A percentile compares a stretch with the other conserved stretches of the same genome.
Evolutionary conservation across 2,113 vertebrate genomes (phyloP).

Genomic region (Carlito syrichta): DNA sequence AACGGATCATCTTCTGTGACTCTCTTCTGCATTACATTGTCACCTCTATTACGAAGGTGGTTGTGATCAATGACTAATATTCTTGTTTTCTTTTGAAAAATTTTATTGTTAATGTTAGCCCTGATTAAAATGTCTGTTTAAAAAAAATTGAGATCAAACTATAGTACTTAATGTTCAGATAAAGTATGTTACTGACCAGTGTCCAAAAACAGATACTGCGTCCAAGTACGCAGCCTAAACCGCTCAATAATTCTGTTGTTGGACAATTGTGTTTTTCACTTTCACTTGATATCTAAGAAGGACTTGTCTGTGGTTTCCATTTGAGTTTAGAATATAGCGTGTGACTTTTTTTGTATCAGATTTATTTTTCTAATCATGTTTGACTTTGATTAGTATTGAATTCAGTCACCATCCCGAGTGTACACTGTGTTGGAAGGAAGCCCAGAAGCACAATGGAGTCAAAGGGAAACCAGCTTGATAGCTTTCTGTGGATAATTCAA

Average conservation of each 20-base stretch:
- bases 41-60: background rate
- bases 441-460: background rate
- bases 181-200: fast-evolving
- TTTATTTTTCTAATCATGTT: background rate
- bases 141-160: background rate
- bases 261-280: background rate
- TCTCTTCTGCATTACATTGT: fast-evolving
- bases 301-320: background rate
- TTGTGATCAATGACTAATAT: background rate
- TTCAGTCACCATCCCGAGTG: background rate
- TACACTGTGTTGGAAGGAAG: background rate
- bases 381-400: background rate
- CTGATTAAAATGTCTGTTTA: background rate
- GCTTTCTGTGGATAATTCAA: background rate
- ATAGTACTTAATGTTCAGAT: fast-evolving
- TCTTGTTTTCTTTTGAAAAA: background rate
- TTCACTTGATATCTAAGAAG: background rate
- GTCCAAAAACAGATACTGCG: fast-evolving
- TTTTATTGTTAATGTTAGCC: background rate
- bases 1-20: fast-evolving
- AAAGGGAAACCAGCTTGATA: background rate
- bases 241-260: fast-evolving
- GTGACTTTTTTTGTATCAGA: background rate
- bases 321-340: background rate
- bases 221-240: fast-evolving